Conservation (phyloP, 1,140 invertebrate genomes). For the Anadara kagoshimensis region DNA sequence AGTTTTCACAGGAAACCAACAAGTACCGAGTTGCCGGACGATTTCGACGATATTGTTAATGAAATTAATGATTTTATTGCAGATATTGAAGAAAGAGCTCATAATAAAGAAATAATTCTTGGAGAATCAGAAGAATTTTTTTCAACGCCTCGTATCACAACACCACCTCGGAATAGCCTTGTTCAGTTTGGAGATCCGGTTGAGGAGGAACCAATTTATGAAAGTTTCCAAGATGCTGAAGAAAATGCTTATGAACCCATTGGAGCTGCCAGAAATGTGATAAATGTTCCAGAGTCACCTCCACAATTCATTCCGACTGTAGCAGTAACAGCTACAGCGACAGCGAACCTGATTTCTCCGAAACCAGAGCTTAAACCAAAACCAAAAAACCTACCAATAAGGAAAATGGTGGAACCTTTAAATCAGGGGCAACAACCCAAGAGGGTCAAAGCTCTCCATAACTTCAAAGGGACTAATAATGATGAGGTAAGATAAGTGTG, state of each 20-base stretch:
- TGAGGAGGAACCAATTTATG: conserved; percentile 23
- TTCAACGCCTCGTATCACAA: conserved; percentile 14
- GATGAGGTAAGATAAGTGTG: conserved; percentile 87
- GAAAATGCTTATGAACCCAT: conserved; percentile 56
- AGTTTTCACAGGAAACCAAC: conserved; percentile 32
- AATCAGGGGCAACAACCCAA: conserved; percentile 48
- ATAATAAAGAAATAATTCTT: conserved; percentile 37
- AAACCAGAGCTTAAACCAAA: conserved; percentile 49
- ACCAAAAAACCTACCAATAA: conserved; percentile 34
- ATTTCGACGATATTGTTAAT: conserved; percentile 69
- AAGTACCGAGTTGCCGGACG: conserved; percentile 61
- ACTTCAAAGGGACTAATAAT: conserved; percentile 96
- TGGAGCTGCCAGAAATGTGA: conserved; percentile 27
- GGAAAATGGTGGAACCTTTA: conserved; percentile 55
- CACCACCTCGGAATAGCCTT: conserved; percentile 37
- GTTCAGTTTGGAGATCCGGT: conserved; percentile 47
- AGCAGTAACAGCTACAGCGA: conserved; percentile 28
- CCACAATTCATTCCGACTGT: not conserved
- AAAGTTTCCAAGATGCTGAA: conserved; percentile 43
- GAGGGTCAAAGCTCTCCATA: conserved; percentile 89
- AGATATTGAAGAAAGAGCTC: conserved; percentile 57
- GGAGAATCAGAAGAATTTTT: conserved; percentile 25
- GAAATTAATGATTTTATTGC: conserved; percentile 71
- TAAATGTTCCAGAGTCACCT: not conserved
- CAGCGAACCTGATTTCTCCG: conserved; percentile 32